Percentiles rank a stretch among this genome's conserved stretches.
These are phyloP conservation scores for Halotydeus destructor DNA, from an alignment of 1,140 invertebrate species.

Conservation along the genomic window DNA sequence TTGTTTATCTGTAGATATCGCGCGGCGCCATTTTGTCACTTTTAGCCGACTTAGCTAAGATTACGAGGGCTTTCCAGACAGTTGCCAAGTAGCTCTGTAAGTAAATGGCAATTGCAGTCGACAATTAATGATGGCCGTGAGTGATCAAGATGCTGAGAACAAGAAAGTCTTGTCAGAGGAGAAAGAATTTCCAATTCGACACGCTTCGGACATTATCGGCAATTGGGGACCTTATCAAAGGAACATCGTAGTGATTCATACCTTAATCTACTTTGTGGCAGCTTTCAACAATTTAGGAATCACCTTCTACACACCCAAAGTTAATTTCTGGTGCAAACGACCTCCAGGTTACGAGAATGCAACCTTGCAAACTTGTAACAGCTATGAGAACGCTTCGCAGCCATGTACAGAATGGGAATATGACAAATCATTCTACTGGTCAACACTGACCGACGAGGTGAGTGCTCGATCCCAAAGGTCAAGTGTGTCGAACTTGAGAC, in stretches of 20 bases:
- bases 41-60: no score
- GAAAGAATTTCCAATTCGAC: no score
- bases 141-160: no score
- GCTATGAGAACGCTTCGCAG: background rate
- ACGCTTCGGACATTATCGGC: conserved; percentile 9
- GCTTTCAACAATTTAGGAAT: conserved; percentile 11
- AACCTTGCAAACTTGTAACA: background rate
- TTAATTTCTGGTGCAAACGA: conserved; percentile 11
- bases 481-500: background rate
- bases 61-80: no score
- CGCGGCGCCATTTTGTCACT: no score
- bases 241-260: conserved; percentile 6
- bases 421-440: background rate
- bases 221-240: conserved; percentile 12
- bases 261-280: conserved; percentile 3
- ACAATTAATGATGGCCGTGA: no score
- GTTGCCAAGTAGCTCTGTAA: no score
- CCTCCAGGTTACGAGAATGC: background rate
- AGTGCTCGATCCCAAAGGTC: no score
- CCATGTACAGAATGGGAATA: background rate
- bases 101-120: no score
- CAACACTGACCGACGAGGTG: background rate
- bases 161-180: no score
- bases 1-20: no score
- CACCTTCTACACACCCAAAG: conserved; percentile 12